Conservation (phyloP, 2,113 vertebrate genomes). For the Percina caprodes region DNA sequence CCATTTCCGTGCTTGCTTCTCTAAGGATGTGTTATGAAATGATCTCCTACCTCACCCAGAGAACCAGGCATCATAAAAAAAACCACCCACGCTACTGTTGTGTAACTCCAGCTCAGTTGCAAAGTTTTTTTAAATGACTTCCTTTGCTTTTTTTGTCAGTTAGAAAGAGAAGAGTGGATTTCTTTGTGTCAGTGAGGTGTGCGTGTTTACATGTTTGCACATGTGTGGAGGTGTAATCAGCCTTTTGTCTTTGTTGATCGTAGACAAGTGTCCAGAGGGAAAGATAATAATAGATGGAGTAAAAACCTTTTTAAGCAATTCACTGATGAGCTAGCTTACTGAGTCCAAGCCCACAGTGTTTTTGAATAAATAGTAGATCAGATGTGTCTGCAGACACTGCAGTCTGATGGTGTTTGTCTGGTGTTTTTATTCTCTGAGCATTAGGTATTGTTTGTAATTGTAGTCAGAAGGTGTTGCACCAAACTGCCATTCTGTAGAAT, state of each 20-base stretch:
- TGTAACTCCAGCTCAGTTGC: conserved; percentile 73
- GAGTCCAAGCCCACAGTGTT: conserved; percentile 32
- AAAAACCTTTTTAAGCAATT: conserved; percentile 23
- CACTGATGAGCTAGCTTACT: conserved; percentile 30
- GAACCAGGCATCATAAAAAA: conserved; percentile 69
- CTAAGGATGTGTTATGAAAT: conserved; percentile 85
- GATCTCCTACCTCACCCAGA: conserved; percentile 78
- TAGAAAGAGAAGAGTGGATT: conserved; percentile 17
- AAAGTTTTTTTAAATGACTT: conserved; percentile 67
- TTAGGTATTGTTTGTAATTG: background rate
- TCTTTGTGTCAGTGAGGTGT: conserved; percentile 32
- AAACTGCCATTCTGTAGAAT: background rate
- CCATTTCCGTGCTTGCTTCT: conserved; percentile 72
- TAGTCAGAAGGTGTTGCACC: background rate
- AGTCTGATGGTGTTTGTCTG: conserved; percentile 26
- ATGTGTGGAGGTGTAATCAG: conserved; percentile 52
- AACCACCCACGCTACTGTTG: conserved; percentile 81
- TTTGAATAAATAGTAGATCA: conserved; percentile 26
- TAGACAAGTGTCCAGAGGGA: conserved; percentile 44
- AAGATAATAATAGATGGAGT: conserved; percentile 48
- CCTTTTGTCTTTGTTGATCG: conserved; percentile 42
- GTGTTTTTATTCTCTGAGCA: background rate
- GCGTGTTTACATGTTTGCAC: conserved; percentile 40
- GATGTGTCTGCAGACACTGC: conserved; percentile 33
- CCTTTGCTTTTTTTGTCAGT: conserved; percentile 35